Base-by-base conservation (phyloP, 2,888 invertebrate species). In the Stictocephala bisonia region DNA sequence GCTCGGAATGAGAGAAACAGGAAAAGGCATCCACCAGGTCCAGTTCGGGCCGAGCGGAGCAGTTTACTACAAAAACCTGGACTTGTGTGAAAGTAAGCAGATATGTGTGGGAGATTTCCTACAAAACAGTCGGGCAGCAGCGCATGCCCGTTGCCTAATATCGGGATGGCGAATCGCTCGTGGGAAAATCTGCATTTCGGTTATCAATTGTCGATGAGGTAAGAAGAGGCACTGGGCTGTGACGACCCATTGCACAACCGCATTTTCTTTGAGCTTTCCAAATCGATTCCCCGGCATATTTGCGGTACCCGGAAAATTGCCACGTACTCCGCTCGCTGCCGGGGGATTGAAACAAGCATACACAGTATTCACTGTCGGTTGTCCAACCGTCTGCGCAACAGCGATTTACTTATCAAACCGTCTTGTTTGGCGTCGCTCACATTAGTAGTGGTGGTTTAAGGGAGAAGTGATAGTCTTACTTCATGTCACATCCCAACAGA, bases 161-260 rank as follows among this genome's bases (percentile, higher is more conserved):
- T 29, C 18, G 15, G 18, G 15, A 18, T 29, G 60, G 60, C 35
- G 60, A 58, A 60, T 60, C 60, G 60, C 60, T 44, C 6, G 58
- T 44, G 64, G 44, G 64, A 64, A 64, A 64, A 41, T 64, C 64
- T 44, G 64, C 41, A 64, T 64, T 64, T 64, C 64, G 64, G 64
- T 64, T 64, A 64, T 64, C 64, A 64, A 64, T 64, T 40, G 60
- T n/a, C 53, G 53, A 29, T 64, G 64, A 64, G 64, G 64, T 64
- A 64, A 64, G 64, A n/a, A n/a, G 26, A 40, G 44, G 3, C 64
- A 40, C 18, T 44, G 15, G 26, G 44, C 44, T 44, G 64, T 64
- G 64, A 26, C 64, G 64, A 64, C 64, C 64, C 64, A 24, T 64
- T 64, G 64, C 44, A 44, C 27, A 64, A 64, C 64, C 44, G 44